Evolutionary conservation across 2,888 invertebrate genomes (phyloP).

Genomic region (Creontiades dilutus): DNA sequence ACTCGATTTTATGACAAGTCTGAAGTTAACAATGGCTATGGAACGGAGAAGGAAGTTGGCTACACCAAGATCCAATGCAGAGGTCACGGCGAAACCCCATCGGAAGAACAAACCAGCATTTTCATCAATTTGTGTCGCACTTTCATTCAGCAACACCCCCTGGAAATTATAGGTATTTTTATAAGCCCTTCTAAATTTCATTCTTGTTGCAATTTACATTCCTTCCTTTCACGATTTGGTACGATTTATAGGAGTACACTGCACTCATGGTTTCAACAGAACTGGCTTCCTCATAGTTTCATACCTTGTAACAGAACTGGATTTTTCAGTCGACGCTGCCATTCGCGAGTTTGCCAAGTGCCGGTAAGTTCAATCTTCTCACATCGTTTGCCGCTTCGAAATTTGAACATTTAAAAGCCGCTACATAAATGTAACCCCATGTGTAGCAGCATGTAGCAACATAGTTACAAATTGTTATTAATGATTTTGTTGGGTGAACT

Average conservation of each 20-base stretch:
- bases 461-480: constrained; percentile 48
- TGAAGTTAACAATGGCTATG: constrained; percentile 80
- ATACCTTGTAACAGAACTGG: constrained; percentile 91
- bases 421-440: background rate
- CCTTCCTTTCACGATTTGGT: background rate
- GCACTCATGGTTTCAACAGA: constrained; percentile 99
- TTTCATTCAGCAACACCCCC: constrained; percentile 89
- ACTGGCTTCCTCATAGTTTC: constrained; percentile 97
- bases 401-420: too few relatives aligned
- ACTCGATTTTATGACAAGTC: constrained; percentile 92
- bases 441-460: background rate
- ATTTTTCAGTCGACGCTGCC: constrained; percentile 92
- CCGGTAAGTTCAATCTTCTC: constrained; percentile 79
- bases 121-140: constrained; percentile 90
- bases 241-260: constrained; percentile 87
- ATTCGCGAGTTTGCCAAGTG: constrained; percentile 86
- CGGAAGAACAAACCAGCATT: constrained; percentile 88
- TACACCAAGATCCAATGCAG: constrained; percentile 94
- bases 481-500: constrained; percentile 13
- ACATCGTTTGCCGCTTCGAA: background rate
- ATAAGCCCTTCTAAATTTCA: background rate
- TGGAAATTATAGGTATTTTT: constrained; percentile 84
- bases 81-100: constrained; percentile 96
- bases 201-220: background rate
- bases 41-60: constrained; percentile 85